Evolutionary conservation across 2,888 invertebrate genomes (phyloP).

Genomic region (Agriopis aurantiaria): DNA sequence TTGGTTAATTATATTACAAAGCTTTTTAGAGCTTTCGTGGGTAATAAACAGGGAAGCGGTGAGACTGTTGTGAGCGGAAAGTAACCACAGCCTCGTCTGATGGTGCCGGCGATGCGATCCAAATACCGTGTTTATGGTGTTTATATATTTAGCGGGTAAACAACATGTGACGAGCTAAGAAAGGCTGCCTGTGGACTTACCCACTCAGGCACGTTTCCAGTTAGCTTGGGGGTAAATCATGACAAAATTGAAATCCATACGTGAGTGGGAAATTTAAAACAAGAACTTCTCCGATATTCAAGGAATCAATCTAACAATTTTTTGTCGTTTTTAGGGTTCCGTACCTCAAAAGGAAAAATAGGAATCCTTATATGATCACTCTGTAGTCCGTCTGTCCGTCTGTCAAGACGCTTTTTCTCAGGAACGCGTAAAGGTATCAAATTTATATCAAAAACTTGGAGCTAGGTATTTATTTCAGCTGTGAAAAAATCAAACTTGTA

Average conservation of each 20-base stretch:
- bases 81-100: slow-evolving; percentile 37
- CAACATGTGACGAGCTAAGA: slow-evolving; percentile 34
- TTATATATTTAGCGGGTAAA: slow-evolving; percentile 40
- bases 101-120: slow-evolving; percentile 35
- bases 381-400: too few relatives aligned
- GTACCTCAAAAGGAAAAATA: too few relatives aligned
- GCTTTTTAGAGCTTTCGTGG: slow-evolving; percentile 37
- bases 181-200: slow-evolving; percentile 28
- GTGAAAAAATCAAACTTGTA: too few relatives aligned
- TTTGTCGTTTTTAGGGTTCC: too few relatives aligned
- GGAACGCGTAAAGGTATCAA: too few relatives aligned
- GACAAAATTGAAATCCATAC: slow-evolving; percentile 7
- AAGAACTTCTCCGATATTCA: not conserved
- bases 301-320: too few relatives aligned
- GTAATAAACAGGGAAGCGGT: slow-evolving; percentile 35
- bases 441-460: too few relatives aligned
- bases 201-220: slow-evolving; percentile 14
- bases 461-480: too few relatives aligned
- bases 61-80: slow-evolving; percentile 34
- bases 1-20: slow-evolving; percentile 41
- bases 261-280: not conserved
- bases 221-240: not conserved
- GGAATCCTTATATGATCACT: too few relatives aligned
- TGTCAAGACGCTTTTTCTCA: too few relatives aligned
- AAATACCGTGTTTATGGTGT: slow-evolving; percentile 40